A percentile compares a stretch with the other conserved stretches of the same genome.
Evolutionary conservation across 2,797 vertebrate genomes (phyloP).

Genomic region (Eutrigla gurnardus): DNA sequence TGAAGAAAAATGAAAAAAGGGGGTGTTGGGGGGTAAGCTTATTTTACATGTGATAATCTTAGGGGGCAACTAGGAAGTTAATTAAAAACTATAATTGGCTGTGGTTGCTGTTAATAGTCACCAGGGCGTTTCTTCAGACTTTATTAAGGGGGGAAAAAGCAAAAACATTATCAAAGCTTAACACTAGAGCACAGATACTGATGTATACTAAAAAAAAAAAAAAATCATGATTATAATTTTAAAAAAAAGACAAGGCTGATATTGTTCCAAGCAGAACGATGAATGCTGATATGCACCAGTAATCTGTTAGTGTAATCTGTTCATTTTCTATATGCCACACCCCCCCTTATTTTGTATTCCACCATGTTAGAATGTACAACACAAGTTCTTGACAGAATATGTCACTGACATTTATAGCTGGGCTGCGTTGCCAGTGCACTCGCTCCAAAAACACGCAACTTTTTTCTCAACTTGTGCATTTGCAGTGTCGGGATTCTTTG

Average conservation of each 20-base stretch:
- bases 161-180: constrained; percentile 82
- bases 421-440: constrained; percentile 16
- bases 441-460: constrained; percentile 15
- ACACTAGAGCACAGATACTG: constrained; percentile 57
- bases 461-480: neutral
- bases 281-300: constrained; percentile 27
- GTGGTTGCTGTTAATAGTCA: constrained; percentile 85
- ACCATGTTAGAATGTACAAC: neutral
- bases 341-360: neutral
- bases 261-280: constrained; percentile 43
- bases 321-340: neutral
- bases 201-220: constrained; percentile 53
- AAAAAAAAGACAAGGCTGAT: constrained; percentile 49
- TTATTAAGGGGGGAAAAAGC: constrained; percentile 71
- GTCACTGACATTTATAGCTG: constrained; percentile 49
- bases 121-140: constrained; percentile 79
- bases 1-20: constrained; percentile 79
- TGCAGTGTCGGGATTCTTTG: neutral
- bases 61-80: constrained; percentile 87
- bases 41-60: constrained; percentile 89
- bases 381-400: constrained; percentile 7
- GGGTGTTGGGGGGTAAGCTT: constrained; percentile 75
- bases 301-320: constrained; percentile 6
- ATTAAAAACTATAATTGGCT: constrained; percentile 91
- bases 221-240: constrained; percentile 55